Conservation (phyloP, 2,113 vertebrate genomes). For the Neodontobutis hainanensis region DNA sequence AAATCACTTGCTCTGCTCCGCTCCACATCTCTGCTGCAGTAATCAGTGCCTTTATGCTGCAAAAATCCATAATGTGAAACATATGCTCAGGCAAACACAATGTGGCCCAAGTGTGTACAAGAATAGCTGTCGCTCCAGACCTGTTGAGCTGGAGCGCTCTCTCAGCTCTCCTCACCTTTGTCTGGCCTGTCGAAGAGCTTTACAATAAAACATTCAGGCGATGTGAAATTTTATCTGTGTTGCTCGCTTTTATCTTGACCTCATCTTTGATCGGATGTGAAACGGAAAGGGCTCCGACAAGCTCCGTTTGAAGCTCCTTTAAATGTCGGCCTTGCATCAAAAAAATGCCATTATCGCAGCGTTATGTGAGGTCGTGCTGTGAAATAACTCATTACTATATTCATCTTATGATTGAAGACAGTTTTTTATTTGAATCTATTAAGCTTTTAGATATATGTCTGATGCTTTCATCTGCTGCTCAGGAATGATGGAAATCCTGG, state of each 20-base stretch:
- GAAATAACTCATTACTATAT: constrained; percentile 4
- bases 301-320: constrained; percentile 32
- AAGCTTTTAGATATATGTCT: constrained; percentile 2
- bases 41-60: constrained; percentile 44
- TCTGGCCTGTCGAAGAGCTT: constrained; percentile 24
- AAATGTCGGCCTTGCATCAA: constrained; percentile 27
- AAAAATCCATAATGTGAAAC: constrained; percentile 48
- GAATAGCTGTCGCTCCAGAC: too few species aligned
- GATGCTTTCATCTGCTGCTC: not conserved
- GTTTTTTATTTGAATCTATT: constrained; percentile 1
- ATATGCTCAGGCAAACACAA: constrained; percentile 34
- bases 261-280: constrained; percentile 47
- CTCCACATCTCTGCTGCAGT: constrained; percentile 55
- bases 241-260: constrained; percentile 54
- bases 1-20: constrained; percentile 52
- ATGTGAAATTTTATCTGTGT: constrained; percentile 37
- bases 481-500: constrained; percentile 9
- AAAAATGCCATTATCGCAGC: constrained; percentile 3
- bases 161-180: constrained; percentile 18
- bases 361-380: constrained; percentile 9
- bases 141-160: constrained; percentile 3
- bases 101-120: constrained; percentile 20
- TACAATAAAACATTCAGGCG: constrained; percentile 48
- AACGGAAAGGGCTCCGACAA: constrained; percentile 7
- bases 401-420: constrained; percentile 1